Conservation (phyloP, 2,797 vertebrate species). For the Muscicapa striata region DNA sequence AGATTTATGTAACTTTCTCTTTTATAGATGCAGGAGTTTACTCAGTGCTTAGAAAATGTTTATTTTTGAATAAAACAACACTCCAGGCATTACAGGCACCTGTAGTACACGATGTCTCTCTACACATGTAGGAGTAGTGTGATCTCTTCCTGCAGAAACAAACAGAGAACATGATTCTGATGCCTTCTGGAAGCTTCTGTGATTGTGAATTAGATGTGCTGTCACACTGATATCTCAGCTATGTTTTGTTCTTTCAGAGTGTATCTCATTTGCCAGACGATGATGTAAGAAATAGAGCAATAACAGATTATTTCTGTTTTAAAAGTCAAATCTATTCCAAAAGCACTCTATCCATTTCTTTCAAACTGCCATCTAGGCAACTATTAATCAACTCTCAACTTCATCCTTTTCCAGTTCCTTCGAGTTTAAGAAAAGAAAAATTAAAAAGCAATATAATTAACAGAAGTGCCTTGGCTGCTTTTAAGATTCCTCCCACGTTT, state of each 20-base stretch:
- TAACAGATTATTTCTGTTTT: constrained; percentile 2
- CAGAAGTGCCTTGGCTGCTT: neutral
- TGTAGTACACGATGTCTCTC: fast-evolving
- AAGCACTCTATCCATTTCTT: neutral
- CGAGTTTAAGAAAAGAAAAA: neutral
- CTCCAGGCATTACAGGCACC: neutral
- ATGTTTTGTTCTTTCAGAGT: neutral
- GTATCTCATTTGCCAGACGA: neutral
- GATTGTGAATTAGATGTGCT: neutral
- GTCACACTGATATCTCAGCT: neutral
- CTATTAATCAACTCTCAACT: constrained; percentile 15
- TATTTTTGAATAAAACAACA: neutral
- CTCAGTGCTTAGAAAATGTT: neutral
- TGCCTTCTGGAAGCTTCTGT: neutral
- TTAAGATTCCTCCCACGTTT: neutral
- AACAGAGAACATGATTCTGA: neutral
- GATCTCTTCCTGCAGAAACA: neutral
- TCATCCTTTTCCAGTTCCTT: neutral
- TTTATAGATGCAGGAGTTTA: neutral
- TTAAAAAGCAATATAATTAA: constrained; percentile 24
- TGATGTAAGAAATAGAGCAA: neutral
- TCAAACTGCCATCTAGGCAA: neutral
- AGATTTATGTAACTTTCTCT: neutral
- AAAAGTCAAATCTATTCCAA: constrained; percentile 25
- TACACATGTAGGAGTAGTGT: neutral